Evolutionary conservation across 2,797 vertebrate genomes (phyloP).

Genomic region (Rallus crepitans): DNA sequence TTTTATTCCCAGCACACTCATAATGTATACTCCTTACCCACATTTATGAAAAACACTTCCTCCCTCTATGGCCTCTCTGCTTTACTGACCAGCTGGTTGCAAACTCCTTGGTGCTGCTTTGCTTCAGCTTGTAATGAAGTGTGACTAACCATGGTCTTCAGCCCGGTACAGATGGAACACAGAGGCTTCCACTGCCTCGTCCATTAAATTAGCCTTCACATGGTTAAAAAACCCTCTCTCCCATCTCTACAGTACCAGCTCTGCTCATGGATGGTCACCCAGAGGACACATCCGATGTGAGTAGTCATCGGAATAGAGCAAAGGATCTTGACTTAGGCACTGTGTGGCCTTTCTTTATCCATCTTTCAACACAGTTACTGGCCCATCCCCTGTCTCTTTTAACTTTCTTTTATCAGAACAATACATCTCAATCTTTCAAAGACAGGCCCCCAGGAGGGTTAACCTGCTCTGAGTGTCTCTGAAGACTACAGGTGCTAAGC

Average conservation of each 20-base stretch:
- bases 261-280: neutral
- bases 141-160: neutral
- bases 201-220: neutral
- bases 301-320: neutral
- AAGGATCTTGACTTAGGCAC: neutral
- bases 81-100: neutral
- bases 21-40: constrained; percentile 1
- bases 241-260: neutral
- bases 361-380: neutral
- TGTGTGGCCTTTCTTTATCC: fast-evolving
- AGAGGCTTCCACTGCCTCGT: neutral
- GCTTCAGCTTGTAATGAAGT: neutral
- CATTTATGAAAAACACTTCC: constrained; percentile 15
- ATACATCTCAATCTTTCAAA: neutral
- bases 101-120: constrained; percentile 19
- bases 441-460: neutral
- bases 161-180: neutral
- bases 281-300: neutral
- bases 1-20: constrained; percentile 10
- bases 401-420: neutral
- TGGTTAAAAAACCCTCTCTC: neutral
- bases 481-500: neutral
- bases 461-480: neutral
- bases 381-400: neutral
- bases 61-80: neutral